Conservation (phyloP, 2,888 invertebrate genomes). For the Amphipoea lucens region DNA sequence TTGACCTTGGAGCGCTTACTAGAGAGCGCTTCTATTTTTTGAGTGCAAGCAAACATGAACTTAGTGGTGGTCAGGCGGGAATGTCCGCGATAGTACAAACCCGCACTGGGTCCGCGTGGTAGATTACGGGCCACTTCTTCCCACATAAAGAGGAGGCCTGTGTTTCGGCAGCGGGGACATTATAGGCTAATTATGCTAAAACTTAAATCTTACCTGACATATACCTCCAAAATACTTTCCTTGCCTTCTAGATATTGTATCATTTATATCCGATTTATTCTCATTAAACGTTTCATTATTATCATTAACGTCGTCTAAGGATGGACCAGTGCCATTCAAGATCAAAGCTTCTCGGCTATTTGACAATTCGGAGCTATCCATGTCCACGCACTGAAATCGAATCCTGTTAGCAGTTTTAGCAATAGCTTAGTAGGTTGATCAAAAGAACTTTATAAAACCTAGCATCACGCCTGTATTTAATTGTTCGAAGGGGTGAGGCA, state of each 20-base stretch:
- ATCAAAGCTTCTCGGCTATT: neutral
- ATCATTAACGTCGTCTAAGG: neutral
- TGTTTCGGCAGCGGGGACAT: too few species aligned
- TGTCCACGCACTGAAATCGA: slow-evolving; percentile 42
- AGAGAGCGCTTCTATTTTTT: too few species aligned
- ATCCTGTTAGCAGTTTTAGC: slow-evolving; percentile 15
- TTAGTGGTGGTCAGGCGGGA: too few species aligned
- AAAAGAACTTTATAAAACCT: neutral
- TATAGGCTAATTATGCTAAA: neutral
- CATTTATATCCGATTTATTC: neutral
- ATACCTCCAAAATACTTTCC: slow-evolving; percentile 18
- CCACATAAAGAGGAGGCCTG: too few species aligned
- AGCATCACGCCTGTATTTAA: too few species aligned
- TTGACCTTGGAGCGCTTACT: too few species aligned
- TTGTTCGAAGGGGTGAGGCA: neutral
- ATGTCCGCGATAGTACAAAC: too few species aligned
- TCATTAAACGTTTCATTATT: neutral
- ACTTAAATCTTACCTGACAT: slow-evolving; percentile 46
- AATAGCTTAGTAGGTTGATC: neutral
- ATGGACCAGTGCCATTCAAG: neutral
- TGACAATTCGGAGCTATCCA: neutral
- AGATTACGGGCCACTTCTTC: too few species aligned
- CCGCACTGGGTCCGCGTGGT: too few species aligned
- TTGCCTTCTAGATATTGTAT: neutral
- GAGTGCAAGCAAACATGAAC: too few species aligned